Evolutionary conservation across 2,888 invertebrate species (phyloP), one percentile per base, ranked within the genome.

Genomic region (Adela reaumurella): DNA sequence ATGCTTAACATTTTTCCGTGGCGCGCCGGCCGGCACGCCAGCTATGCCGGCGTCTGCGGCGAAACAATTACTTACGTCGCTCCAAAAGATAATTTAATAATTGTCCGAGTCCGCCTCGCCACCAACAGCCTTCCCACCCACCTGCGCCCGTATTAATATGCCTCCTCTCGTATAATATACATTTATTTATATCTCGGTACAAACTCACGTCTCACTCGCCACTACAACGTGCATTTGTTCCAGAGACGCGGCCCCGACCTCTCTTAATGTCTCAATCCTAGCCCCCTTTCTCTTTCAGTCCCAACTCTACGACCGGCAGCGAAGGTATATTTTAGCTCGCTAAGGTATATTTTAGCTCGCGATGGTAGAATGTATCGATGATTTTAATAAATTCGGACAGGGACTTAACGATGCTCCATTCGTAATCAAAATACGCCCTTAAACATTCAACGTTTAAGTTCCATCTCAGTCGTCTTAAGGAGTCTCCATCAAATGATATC

Each of bases 1-100:
- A 6, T 24, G 24, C 24, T 8, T 24, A 24, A 24, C 24, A 24
- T 24, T 24, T 24, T 24, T 24, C 24, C 24, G 8, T 8, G 8
- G 24, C 24, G 24, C 4, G 24, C 24, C 35, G 35, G 11, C 14
- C 56, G 62, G 63, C 62, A 64, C 65, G 65, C 68, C 62, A 61
- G 69, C 63, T 67, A 67, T 66, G 68, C 63, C 59, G 65, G 52
- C 59, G 59, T 58, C 52, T 67, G 61, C 62, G 62, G 61, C 59
- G 59, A 71, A 74, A 77, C 78, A 78, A 78, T 78, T 77, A 78
- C 78, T 78, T 78, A 77, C 71, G 76, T 77, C 78, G 73, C 70
- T 74, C 66, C 71, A 73, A 74, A 74, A 76, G 70, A 77, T 77
- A 77, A 77, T 77, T 77, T 74, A 78, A 77, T 78, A 77, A 78